A percentile compares a stretch with the other conserved stretches of the same genome.
phyloP scores from a whole-genome alignment of 2,797 vertebrate species.

The Garrulus glandarius region DNA sequence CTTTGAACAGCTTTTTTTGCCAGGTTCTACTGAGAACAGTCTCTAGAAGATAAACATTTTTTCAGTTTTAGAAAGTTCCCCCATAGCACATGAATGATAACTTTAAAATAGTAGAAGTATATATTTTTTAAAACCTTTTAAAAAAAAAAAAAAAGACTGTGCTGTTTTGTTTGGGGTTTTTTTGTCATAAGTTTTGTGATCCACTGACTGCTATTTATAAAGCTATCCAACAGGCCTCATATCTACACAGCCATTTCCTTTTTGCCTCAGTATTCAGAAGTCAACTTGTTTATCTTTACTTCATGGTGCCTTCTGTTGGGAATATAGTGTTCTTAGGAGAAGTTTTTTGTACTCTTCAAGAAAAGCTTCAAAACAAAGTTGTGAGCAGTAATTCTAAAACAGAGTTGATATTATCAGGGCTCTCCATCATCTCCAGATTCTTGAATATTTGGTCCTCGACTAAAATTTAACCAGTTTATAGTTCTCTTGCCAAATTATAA shows the following conservation, averaged over 20 bases:
- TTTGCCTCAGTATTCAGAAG: not conserved
- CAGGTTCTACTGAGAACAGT: not conserved
- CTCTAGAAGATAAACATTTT: not conserved
- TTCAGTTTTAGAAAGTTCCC: constrained; percentile 22
- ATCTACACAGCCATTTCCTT: not conserved
- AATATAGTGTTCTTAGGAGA: not conserved
- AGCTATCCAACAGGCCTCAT: not conserved
- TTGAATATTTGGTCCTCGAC: not conserved
- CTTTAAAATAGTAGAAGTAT: not conserved
- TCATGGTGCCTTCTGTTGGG: not conserved
- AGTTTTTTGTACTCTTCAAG: not conserved
- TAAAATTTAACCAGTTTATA: not conserved
- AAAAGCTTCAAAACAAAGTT: not conserved
- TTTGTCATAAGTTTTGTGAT: not conserved
- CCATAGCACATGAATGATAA: not conserved
- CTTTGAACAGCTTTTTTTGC: not conserved
- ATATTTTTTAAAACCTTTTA: not conserved
- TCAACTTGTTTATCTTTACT: not conserved
- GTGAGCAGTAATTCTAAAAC: not conserved
- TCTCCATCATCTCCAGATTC: not conserved
- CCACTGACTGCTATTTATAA: not conserved
- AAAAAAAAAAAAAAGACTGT: not conserved
- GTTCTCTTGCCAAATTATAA: not conserved
- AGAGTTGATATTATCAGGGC: not conserved
- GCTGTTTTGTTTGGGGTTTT: not conserved